A percentile compares a stretch with the other conserved stretches of the same genome.
phyloP scores from a whole-genome alignment of 1,140 invertebrate genomes.

The Brachionus sp. region DNA sequence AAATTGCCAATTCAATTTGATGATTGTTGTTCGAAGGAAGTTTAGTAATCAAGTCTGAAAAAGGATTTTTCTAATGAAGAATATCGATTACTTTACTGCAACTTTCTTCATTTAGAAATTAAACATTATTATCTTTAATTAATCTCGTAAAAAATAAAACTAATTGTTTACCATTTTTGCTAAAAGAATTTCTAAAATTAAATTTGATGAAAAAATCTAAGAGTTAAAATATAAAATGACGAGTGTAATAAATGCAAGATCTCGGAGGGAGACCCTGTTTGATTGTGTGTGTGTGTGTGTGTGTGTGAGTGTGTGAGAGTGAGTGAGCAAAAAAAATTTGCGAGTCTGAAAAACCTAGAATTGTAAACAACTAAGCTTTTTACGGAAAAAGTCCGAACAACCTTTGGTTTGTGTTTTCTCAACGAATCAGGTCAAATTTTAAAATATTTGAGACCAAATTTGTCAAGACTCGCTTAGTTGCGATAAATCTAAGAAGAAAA shows the following conservation, averaged over 20 bases:
- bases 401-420: not conserved
- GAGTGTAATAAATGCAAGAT: not conserved
- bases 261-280: not conserved
- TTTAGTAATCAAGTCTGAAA: not conserved
- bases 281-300: not conserved
- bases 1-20: not conserved
- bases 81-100: not conserved
- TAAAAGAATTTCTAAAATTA: not conserved
- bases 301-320: not conserved
- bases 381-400: not conserved
- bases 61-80: not conserved
- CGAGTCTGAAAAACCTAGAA: not conserved
- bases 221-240: not conserved
- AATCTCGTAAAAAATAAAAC: not conserved
- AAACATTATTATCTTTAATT: not conserved
- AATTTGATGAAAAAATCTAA: conserved; percentile 6
- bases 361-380: not conserved
- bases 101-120: not conserved
- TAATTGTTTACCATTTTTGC: not conserved
- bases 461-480: not conserved
- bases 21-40: not conserved
- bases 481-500: not conserved
- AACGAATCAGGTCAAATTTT: not conserved
- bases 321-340: not conserved
- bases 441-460: not conserved